phyloP scores from a whole-genome alignment of 2,113 vertebrate species.

The Pionites leucogaster region DNA sequence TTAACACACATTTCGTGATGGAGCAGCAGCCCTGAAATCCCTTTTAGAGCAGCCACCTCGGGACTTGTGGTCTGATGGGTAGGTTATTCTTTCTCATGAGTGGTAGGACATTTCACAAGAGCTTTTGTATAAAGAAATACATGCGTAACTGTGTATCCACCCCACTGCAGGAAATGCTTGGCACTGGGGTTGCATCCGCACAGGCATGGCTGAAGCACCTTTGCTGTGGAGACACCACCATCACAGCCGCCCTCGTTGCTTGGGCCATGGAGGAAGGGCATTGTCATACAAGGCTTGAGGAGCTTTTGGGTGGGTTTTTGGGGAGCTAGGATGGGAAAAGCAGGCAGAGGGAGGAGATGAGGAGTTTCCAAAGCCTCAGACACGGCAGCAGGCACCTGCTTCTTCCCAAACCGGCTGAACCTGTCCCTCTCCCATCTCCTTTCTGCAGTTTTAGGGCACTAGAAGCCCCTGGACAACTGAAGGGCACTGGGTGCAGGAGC shows the following conservation, averaged over 20 bases:
- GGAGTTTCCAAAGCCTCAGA: conserved; percentile 4
- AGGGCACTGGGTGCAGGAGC: fast-evolving
- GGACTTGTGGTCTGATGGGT: not conserved
- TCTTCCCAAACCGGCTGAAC: conserved; percentile 32
- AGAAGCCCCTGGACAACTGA: fast-evolving
- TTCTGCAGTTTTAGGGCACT: not conserved
- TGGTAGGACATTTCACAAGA: not conserved
- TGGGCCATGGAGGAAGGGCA: not conserved
- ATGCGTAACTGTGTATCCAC: fast-evolving
- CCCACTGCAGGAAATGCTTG: not conserved
- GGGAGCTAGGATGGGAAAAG: not conserved
- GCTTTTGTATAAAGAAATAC: not conserved
- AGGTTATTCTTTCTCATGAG: not conserved
- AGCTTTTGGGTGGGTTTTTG: not conserved
- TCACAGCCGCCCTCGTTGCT: not conserved
- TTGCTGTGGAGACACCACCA: fast-evolving
- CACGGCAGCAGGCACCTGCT: not conserved
- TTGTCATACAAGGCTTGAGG: fast-evolving
- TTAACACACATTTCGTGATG: fast-evolving
- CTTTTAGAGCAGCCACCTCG: fast-evolving
- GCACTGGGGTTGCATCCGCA: not conserved
- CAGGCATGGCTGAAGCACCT: not conserved
- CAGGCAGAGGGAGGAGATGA: not conserved
- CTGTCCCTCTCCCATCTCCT: not conserved
- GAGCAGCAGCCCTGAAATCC: not conserved